Evolutionary conservation across 2,797 vertebrate genomes (phyloP), one percentile per base, ranked within the genome.

Genomic region (Gobionotothen gibberifrons): DNA sequence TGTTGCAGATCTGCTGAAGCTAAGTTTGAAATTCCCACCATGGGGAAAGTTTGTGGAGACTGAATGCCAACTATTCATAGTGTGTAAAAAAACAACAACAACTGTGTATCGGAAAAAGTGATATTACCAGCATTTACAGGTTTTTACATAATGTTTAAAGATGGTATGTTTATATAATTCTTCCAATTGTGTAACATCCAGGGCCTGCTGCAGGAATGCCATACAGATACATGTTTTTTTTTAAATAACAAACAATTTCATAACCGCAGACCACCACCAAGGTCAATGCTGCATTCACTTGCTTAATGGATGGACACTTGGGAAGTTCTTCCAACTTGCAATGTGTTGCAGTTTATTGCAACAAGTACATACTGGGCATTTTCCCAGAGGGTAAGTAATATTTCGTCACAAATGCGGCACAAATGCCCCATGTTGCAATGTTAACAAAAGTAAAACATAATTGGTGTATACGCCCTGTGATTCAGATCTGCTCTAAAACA

Each of bases 1-100:
- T 42, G 17, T 15, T 0, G 61, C 29, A 16, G 22, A 17, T 71
- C 42, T 46, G 36, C 11, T 74, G 61, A 53, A 65, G 72, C 72
- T 60, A 56, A 43, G n/a, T 59, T 71, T 46, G 17, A 69, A 64
- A 70, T 59, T 51, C 62, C 76, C 55, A 58, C 19, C 9, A 19
- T 56, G 67, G 49, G 39, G 48, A 42, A 5, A 66, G n/a, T 26
- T 21, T 17, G 36, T 29, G 52, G 22, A 42, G 56, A 49, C 3
- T 13, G 17, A 57, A 21, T 16, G 46, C 51, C 21, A n/a, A 4
- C 17, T 51, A 26, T 60, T 12, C 9, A 17, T 22, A 8, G 46
- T 22, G 54, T 54, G 42, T 13, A 44, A 71, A 61, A 54, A 57
- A 44, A 71, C 54, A 54, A 57, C 54, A 54, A 57, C 60, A 59